Percentiles rank a stretch among this genome's conserved stretches.
Conservation (phyloP, 1,140 invertebrate species). For the Daktulosphaira vitifoliae region DNA sequence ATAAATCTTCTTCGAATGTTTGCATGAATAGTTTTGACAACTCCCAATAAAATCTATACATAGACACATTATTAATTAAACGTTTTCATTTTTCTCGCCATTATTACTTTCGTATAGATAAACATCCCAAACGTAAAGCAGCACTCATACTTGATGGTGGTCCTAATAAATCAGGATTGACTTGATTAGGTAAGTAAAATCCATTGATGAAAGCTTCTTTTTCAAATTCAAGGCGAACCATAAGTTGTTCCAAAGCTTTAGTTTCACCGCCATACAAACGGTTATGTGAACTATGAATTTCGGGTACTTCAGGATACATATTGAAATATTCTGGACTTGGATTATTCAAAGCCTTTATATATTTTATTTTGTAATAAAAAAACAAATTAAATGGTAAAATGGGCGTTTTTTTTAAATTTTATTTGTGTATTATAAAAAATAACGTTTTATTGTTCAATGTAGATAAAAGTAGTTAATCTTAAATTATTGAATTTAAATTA, state of each 20-base stretch:
- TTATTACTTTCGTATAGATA: constrained; percentile 51
- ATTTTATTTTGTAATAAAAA: no score
- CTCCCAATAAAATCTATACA: constrained; percentile 5
- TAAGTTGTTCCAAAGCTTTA: constrained; percentile 51
- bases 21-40: not conserved
- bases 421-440: no score
- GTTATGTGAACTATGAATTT: constrained; percentile 44
- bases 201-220: constrained; percentile 51
- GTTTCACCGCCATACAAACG: constrained; percentile 59
- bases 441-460: no score
- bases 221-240: constrained; percentile 3
- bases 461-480: no score
- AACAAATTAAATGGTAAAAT: no score
- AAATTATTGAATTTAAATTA: no score
- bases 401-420: no score
- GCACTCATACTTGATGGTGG: constrained; percentile 59
- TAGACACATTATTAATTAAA: not conserved
- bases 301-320: constrained; percentile 45
- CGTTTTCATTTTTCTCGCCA: not conserved
- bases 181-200: constrained; percentile 54
- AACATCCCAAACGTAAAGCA: constrained; percentile 56
- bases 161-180: constrained; percentile 56
- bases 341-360: constrained; percentile 17
- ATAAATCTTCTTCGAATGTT: constrained; percentile 38
- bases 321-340: constrained; percentile 55